Evolutionary conservation across 2,797 vertebrate genomes (phyloP), one percentile per base, ranked within the genome.

Genomic region (Ammospiza maritima): DNA sequence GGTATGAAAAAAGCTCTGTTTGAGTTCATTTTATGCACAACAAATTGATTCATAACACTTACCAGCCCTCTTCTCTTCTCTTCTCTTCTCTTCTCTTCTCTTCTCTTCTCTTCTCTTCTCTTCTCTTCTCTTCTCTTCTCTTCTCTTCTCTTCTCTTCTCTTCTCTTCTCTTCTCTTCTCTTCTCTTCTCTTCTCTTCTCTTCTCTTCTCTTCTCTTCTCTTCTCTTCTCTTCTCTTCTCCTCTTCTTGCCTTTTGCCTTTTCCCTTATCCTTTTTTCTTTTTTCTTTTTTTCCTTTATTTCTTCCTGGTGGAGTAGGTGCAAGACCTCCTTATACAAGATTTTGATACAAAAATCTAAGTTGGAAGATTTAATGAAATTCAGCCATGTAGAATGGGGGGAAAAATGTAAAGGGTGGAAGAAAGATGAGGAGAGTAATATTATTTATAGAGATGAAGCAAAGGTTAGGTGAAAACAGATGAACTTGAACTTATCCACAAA

Each of bases 1-100:
- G 42, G 82, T 81, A 29, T 71, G 65, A 69, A 88, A 47, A 88
- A 88, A 84, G 13, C 16, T 85, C n/a, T 88, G 48, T 91, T 96
- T 84, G 48, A 80, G 73, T 91, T 36, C n/a, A 61, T 60, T 21
- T 32, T 70, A 45, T 61, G 93, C 71, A 50, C 14, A 47, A 60
- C 3, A 27, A 58, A 42, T 9, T 64, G 15, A 73, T 21, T 75
- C 11, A 18, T 85, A 53, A 88, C n/a, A 27, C 6, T 47, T 19
- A 26, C 42, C 27, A 70, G 58, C 16, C n/a, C 22, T 47, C 21
- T 12, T 13, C 22, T 47, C 21, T 11, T 22, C 45, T 47, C 20
- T 11, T 22, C 45, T 22, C 11, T 11, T 22, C 45, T 22, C 11
- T 11, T 22, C 45, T 22, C 7, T 11, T 12, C 45, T 22, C 16